Percentiles rank a stretch among this genome's conserved stretches.
phyloP scores from a whole-genome alignment of 2,888 invertebrate genomes.

The Troides oblongomaculatus region DNA sequence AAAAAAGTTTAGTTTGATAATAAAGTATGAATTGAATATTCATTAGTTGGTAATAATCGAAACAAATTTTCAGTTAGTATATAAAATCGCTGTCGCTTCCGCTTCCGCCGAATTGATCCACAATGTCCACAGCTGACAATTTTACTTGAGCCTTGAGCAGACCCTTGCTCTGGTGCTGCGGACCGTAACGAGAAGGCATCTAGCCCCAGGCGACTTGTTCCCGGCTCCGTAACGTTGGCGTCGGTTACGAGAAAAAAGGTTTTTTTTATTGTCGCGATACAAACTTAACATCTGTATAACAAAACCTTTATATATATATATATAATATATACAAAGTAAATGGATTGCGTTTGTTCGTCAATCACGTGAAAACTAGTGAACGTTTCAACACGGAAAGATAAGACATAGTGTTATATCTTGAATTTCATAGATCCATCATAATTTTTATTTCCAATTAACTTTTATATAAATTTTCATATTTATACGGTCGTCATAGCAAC shows the following conservation, averaged over 20 bases:
- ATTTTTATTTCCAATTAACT: no score
- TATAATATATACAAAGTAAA: no score
- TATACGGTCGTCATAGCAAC: no score
- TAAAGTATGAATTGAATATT: no score
- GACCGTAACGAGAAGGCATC: slow-evolving; percentile 38
- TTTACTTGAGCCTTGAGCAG: slow-evolving; percentile 25
- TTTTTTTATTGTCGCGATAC: slow-evolving; percentile 2
- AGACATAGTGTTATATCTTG: no score
- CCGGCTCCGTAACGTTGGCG: slow-evolving; percentile 18
- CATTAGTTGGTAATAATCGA: neutral
- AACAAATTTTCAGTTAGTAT: neutral
- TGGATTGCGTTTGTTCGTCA: no score
- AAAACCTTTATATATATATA: neutral
- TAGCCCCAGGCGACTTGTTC: slow-evolving; percentile 30
- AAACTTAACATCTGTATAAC: neutral
- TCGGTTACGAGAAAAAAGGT: slow-evolving; percentile 4
- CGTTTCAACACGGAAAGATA: no score
- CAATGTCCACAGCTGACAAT: slow-evolving; percentile 6
- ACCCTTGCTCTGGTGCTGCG: slow-evolving; percentile 36
- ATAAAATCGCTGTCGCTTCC: neutral
- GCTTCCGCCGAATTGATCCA: slow-evolving; percentile 7
- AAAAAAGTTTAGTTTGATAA: no score
- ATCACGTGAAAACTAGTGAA: no score
- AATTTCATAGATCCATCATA: no score
- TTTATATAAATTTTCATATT: no score